Evolutionary conservation across 2,113 vertebrate species (phyloP).

Genomic region (Burhinus oedicnemus): DNA sequence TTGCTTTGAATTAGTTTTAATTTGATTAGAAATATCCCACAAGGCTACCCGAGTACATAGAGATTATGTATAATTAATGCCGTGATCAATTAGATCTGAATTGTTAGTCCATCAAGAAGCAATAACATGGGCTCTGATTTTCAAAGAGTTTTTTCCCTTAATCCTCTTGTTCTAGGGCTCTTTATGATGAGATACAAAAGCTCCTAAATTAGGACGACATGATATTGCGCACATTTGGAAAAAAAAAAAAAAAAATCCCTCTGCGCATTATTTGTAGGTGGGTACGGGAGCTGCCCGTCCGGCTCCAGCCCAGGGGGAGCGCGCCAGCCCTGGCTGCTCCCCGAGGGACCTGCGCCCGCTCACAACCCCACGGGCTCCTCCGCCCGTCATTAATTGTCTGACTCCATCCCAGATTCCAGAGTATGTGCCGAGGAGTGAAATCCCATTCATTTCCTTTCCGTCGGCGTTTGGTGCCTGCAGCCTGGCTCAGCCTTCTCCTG

Average conservation of each 20-base stretch:
- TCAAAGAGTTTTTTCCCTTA: constrained; percentile 45
- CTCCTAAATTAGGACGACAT: constrained; percentile 6
- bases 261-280: background rate
- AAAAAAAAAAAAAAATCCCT: background rate
- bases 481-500: background rate
- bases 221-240: background rate
- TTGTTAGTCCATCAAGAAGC: constrained; percentile 62
- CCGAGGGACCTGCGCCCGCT: background rate
- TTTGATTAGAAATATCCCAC: constrained; percentile 71
- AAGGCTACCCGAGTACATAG: constrained; percentile 39
- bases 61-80: constrained; percentile 75
- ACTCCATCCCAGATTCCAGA: background rate
- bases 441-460: background rate
- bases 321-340: background rate
- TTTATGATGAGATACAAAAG: constrained; percentile 55
- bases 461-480: background rate
- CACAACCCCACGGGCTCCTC: accelerated
- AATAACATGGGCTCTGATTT: constrained; percentile 66
- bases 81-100: constrained; percentile 70
- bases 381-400: accelerated
- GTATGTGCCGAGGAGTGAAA: background rate
- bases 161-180: constrained; percentile 47
- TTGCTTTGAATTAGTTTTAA: constrained; percentile 58
- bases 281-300: background rate
- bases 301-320: background rate